A percentile compares a stretch with the other conserved stretches of the same genome.
Conservation (phyloP, 2,888 invertebrate genomes). For the Cheilosia soror region DNA sequence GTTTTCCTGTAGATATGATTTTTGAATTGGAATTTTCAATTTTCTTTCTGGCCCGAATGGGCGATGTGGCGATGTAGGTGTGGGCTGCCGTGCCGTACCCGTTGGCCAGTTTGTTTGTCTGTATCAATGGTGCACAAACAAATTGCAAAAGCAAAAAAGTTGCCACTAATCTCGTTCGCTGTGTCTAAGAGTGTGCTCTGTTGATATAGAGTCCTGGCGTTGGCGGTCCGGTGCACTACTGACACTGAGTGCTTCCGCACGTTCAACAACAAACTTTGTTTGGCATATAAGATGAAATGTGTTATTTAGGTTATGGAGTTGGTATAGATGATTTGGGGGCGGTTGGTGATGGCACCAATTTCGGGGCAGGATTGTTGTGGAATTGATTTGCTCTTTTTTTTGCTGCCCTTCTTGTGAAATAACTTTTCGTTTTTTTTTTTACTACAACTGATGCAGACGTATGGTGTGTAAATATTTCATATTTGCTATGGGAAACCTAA, state of each 20-base stretch:
- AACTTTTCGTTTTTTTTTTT: neutral
- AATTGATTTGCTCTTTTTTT: constrained; percentile 59
- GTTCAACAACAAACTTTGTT: constrained; percentile 54
- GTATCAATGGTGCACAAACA: neutral
- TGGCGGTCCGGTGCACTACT: constrained; percentile 10
- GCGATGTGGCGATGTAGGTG: neutral
- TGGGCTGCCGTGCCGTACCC: neutral
- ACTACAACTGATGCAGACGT: constrained; percentile 15
- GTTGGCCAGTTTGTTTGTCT: constrained; percentile 13
- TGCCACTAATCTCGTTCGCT: constrained; percentile 43
- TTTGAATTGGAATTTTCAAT: constrained; percentile 68
- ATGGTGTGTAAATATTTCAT: constrained; percentile 44
- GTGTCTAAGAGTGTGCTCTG: constrained; percentile 18
- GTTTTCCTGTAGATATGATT: constrained; percentile 69
- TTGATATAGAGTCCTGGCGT: neutral
- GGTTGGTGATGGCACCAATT: constrained; percentile 43
- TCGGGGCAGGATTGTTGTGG: constrained; percentile 53
- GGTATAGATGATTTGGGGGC: neutral
- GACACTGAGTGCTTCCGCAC: constrained; percentile 10
- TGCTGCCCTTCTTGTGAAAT: constrained; percentile 8
- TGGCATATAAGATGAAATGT: constrained; percentile 55
- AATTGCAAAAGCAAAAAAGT: constrained; percentile 40
- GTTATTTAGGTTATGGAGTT: constrained; percentile 25
- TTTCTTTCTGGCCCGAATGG: constrained; percentile 21
- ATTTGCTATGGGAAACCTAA: constrained; percentile 19